Evolutionary conservation across 2,888 invertebrate species (phyloP).

Genomic region (Notodonta dromedarius): DNA sequence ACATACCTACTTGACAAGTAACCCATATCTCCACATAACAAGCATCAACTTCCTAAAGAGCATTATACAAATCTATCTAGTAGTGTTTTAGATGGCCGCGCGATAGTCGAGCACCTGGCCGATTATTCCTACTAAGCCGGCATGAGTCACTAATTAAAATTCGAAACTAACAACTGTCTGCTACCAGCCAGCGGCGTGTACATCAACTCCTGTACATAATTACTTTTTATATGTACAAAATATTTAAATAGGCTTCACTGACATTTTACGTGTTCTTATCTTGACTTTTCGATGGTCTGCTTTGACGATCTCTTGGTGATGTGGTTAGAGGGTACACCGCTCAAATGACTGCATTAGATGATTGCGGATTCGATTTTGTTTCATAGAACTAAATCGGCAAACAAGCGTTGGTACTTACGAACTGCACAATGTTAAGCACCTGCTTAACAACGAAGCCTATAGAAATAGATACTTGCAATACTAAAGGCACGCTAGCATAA

Average conservation of each 20-base stretch:
- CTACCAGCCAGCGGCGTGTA: slow-evolving; percentile 23
- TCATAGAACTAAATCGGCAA: too few species aligned
- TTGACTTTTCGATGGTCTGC: background rate
- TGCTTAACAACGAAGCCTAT: too few species aligned
- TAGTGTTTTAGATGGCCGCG: background rate
- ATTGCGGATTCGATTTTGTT: too few species aligned
- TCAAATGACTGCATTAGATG: too few species aligned
- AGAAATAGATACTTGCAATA: too few species aligned
- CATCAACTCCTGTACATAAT: slow-evolving; percentile 29
- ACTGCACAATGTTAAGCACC: too few species aligned
- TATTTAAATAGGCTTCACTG: slow-evolving; percentile 25
- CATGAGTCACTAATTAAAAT: slow-evolving; percentile 36
- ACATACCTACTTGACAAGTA: background rate
- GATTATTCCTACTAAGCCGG: slow-evolving; percentile 10
- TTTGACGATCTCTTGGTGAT: too few species aligned
- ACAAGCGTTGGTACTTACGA: too few species aligned
- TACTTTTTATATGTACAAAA: slow-evolving; percentile 32
- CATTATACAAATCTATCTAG: slow-evolving; percentile 5
- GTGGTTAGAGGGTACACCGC: too few species aligned
- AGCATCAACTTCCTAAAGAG: slow-evolving; percentile 4
- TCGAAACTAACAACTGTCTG: slow-evolving; percentile 23
- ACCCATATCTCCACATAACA: slow-evolving; percentile 3
- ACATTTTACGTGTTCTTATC: slow-evolving; percentile 19
- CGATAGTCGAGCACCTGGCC: slow-evolving; percentile 13
- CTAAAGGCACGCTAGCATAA: too few species aligned